Percentiles rank a stretch among this genome's conserved stretches.
Evolutionary conservation across 2,113 vertebrate species (phyloP).

Genomic region (Origma solitaria): DNA sequence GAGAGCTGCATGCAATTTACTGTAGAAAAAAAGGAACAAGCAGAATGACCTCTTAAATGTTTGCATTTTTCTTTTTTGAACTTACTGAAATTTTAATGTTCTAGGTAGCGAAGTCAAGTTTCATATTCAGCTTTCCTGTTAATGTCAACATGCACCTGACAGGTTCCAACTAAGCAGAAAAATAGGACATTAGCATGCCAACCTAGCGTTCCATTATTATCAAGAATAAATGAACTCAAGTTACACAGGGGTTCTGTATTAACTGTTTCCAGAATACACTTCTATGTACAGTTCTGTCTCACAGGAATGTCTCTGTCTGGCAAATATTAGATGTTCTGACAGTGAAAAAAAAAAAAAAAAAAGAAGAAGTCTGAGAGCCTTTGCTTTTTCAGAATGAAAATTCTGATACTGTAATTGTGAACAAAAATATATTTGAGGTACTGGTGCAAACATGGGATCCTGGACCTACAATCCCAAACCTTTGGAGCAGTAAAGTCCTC

Average conservation of each 20-base stretch:
- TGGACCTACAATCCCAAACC: not conserved
- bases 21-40: conserved; percentile 1
- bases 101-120: conserved; percentile 53
- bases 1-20: conserved; percentile 13
- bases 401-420: not conserved
- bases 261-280: conserved; percentile 13
- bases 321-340: not conserved
- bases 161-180: conserved; percentile 68
- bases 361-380: not conserved
- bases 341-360: not conserved
- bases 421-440: not conserved
- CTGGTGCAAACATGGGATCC: not conserved
- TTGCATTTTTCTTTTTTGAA: conserved; percentile 51
- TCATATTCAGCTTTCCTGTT: conserved; percentile 53
- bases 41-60: conserved; percentile 46
- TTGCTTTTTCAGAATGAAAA: not conserved
- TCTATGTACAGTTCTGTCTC: not conserved
- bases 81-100: conserved; percentile 58
- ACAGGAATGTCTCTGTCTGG: not conserved
- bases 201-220: conserved; percentile 21
- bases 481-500: not conserved
- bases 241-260: not conserved
- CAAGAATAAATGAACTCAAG: conserved; percentile 52
- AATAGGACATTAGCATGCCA: conserved; percentile 51
- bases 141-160: conserved; percentile 48